Base-by-base conservation (phyloP, 2,888 invertebrate species). In the Labia minor region DNA sequence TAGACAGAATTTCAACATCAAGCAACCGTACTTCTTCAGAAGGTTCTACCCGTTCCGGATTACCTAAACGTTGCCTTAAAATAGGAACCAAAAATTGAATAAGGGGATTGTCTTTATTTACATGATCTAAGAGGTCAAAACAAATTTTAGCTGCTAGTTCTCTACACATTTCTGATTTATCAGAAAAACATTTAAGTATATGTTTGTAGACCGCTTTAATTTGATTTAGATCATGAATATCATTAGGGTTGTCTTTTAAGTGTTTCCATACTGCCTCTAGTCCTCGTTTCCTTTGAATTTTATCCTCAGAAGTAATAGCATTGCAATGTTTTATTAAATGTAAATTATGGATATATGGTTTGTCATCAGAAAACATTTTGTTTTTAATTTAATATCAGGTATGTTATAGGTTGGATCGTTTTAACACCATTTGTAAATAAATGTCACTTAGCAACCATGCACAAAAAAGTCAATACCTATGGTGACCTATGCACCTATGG, bases 21-120 rank as follows among this genome's bases (percentile, higher is more conserved):
- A 85, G 78, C 11, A 92, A 75, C 21, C 95, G 84, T 62, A 95
- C 82, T 81, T 96, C 95, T 78, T 96, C 95, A 0, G 86, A 86
- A 49, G 81, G 76, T 75, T 88, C 88, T 1, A 82, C 74, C 61
- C 88, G 81, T 76, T 93, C 92, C 49, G 86, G 83, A 67, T 85
- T 84, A 0, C 90, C 92, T 70, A 95, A 83, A 69, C 93, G 85
- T 72, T 88, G 87, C 0, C 86, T 83, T 69, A 95, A 75, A 1
- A 88, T 84, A 1, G 92, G 89, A 37, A 94, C 79, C 16, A 93
- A 79, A 71, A 88, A 88, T 0, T 87, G 84, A 65, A 92, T 79
- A 75, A 88, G 87, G 70, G 86, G 88, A 71, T 86, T 83, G 0
- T 84, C 76, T 0, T 86, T 62, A 1, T 63, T 85, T 21, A 89